phyloP scores from a whole-genome alignment of 1,140 invertebrate species.

The Cydia amplana region DNA sequence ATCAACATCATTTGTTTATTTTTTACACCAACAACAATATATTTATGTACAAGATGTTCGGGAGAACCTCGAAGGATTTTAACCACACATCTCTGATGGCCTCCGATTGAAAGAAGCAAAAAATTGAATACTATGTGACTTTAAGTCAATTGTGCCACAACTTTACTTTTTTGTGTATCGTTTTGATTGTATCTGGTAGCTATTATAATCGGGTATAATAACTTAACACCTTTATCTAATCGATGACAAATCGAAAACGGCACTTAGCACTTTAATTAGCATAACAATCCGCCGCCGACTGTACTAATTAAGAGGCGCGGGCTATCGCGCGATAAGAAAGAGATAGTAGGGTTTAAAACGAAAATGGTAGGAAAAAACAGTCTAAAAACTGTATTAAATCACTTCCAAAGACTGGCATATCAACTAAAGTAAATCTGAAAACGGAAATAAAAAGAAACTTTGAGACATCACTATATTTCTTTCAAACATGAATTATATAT shows the following conservation, averaged over 20 bases:
- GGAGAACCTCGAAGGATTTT: no score
- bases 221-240: slow-evolving; percentile 28
- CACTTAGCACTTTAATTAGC: slow-evolving; percentile 32
- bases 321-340: slow-evolving; percentile 12
- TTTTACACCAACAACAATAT: no score
- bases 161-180: background rate
- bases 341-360: slow-evolving; percentile 13
- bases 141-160: no score
- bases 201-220: slow-evolving; percentile 19
- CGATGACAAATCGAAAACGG: slow-evolving; percentile 29
- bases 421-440: background rate
- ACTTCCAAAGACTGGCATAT: background rate
- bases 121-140: no score
- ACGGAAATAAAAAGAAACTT: background rate
- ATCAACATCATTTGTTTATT: no score
- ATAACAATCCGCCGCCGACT: slow-evolving; percentile 32
- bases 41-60: no score
- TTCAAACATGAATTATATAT: no score
- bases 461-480: no score
- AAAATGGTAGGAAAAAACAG: background rate
- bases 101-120: no score
- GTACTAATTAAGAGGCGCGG: slow-evolving; percentile 29
- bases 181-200: slow-evolving; percentile 1
- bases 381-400: background rate
- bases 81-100: no score